Evolutionary conservation across 2,797 vertebrate genomes (phyloP).

Genomic region (Numenius phaeopus): DNA sequence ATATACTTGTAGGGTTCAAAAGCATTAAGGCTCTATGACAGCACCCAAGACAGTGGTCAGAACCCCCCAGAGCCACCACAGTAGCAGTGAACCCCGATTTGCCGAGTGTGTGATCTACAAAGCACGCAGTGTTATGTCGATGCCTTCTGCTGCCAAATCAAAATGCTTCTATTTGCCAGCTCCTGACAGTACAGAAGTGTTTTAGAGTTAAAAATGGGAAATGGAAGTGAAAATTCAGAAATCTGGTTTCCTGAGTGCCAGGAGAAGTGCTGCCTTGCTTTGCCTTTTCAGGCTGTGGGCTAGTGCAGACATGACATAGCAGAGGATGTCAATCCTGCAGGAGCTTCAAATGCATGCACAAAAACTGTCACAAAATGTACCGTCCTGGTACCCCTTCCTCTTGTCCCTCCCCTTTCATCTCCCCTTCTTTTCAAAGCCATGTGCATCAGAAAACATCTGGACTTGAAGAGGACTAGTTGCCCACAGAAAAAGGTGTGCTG

Average conservation of each 20-base stretch:
- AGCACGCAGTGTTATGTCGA: not conserved
- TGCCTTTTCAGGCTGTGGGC: not conserved
- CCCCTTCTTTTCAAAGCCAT: not conserved
- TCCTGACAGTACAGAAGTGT: not conserved
- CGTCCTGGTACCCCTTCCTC: not conserved
- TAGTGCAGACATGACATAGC: not conserved
- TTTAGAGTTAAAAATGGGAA: not conserved
- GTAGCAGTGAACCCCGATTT: rapidly evolving
- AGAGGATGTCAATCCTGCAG: not conserved
- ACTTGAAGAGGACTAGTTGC: not conserved
- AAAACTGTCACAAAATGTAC: not conserved
- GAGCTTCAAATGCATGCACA: not conserved
- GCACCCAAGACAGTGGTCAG: not conserved
- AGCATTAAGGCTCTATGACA: not conserved
- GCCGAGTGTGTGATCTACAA: not conserved
- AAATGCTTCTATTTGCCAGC: not conserved
- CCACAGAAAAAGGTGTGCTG: not conserved
- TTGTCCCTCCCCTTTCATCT: not conserved
- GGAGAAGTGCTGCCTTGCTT: not conserved
- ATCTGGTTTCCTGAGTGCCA: not conserved
- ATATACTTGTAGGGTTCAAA: not conserved
- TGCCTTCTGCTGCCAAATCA: not conserved
- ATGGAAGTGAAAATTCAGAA: not conserved
- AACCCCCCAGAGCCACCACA: not conserved
- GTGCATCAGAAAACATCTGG: not conserved